Conservation (phyloP, 2,113 vertebrate genomes). For the Oryzias javanicus region DNA sequence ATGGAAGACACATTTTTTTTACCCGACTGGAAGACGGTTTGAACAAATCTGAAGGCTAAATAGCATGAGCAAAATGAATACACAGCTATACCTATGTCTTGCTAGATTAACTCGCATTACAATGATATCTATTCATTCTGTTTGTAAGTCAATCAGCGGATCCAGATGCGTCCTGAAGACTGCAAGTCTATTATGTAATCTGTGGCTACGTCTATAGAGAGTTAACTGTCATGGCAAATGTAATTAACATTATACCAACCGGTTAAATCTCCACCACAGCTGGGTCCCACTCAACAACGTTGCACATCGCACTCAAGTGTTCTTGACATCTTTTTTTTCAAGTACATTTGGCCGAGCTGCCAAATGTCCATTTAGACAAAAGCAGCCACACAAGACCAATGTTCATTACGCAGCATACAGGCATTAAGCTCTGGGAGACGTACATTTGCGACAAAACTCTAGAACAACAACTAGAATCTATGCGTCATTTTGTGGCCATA, state of each 20-base stretch:
- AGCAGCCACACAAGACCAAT: slow-evolving; percentile 3
- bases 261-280: slow-evolving; percentile 63
- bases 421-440: slow-evolving; percentile 24
- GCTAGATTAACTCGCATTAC: slow-evolving; percentile 34
- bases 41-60: too few relatives aligned
- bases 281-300: slow-evolving; percentile 58
- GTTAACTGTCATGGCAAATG: slow-evolving; percentile 64
- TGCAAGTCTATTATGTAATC: slow-evolving; percentile 48
- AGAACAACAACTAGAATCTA: slow-evolving; percentile 48
- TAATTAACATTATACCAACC: slow-evolving; percentile 70
- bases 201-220: slow-evolving; percentile 34
- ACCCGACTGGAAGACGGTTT: neutral
- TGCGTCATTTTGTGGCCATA: slow-evolving; percentile 54
- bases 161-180: slow-evolving; percentile 67
- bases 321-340: slow-evolving; percentile 58
- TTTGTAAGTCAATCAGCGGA: slow-evolving; percentile 55
- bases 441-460: slow-evolving; percentile 48
- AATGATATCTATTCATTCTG: slow-evolving; percentile 56
- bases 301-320: slow-evolving; percentile 61
- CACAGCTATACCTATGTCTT: slow-evolving; percentile 16
- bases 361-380: slow-evolving; percentile 11
- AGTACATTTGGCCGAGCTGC: slow-evolving; percentile 43
- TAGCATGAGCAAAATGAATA: too few relatives aligned
- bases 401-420: slow-evolving; percentile 7
- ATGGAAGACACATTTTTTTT: neutral